Evolutionary conservation across 2,888 invertebrate species (phyloP).

Genomic region (Mechanitis messenoides): DNA sequence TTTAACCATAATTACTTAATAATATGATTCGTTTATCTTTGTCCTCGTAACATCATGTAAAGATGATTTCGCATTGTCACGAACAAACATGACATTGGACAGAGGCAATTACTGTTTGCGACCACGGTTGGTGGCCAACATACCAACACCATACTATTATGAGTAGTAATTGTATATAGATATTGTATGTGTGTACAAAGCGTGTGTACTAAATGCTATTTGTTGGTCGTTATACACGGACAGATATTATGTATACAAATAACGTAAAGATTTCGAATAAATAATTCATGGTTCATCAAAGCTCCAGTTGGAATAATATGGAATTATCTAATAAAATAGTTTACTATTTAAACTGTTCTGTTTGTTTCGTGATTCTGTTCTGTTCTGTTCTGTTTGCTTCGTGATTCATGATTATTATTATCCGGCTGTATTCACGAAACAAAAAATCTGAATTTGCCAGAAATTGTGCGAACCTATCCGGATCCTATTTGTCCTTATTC

Average conservation of each 20-base stretch:
- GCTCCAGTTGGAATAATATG: constrained; percentile 43
- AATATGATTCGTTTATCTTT: constrained; percentile 11
- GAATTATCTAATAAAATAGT: constrained; percentile 25
- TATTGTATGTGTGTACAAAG: constrained; percentile 57
- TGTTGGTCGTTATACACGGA: constrained; percentile 44
- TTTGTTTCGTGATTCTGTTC: too few relatives aligned
- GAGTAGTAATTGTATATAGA: constrained; percentile 18
- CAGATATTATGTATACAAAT: constrained; percentile 66
- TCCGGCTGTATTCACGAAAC: too few relatives aligned
- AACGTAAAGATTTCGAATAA: constrained; percentile 53
- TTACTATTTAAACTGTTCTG: too few relatives aligned
- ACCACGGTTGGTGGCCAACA: constrained; percentile 38
- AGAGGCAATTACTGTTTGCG: constrained; percentile 41
- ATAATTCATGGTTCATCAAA: constrained; percentile 62
- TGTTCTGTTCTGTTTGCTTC: too few relatives aligned
- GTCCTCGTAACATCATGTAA: constrained; percentile 15
- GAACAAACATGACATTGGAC: constrained; percentile 36
- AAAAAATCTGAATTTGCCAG: too few relatives aligned
- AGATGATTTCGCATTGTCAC: constrained; percentile 21
- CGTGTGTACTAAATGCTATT: constrained; percentile 51
- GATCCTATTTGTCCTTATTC: too few relatives aligned
- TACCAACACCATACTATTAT: constrained; percentile 54
- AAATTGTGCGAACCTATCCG: too few relatives aligned
- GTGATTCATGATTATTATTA: too few relatives aligned
- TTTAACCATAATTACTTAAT: background rate